A percentile compares a stretch with the other conserved stretches of the same genome.
These are phyloP conservation scores for Amyelois transitella DNA, from an alignment of 1,140 invertebrate genomes.

Conservation along the genomic window DNA sequence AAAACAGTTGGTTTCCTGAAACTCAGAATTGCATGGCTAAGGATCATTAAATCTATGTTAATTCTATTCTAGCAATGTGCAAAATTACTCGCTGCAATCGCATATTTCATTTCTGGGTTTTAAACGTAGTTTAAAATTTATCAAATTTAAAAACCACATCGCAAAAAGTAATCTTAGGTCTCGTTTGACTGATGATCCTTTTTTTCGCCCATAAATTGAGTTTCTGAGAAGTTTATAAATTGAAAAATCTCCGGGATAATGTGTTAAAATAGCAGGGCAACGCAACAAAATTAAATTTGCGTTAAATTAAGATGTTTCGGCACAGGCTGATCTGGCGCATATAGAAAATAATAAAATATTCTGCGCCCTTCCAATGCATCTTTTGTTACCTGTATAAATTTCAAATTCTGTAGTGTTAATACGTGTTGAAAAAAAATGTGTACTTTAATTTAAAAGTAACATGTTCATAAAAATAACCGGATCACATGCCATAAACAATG, in stretches of 20 bases:
- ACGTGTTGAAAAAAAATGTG: too few relatives aligned
- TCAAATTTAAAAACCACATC: neutral
- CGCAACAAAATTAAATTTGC: slow-evolving; percentile 21
- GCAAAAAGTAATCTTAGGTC: neutral
- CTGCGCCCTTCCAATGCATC: neutral
- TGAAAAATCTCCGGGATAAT: slow-evolving; percentile 23
- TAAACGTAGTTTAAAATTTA: neutral
- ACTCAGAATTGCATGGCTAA: neutral
- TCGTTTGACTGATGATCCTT: slow-evolving; percentile 7
- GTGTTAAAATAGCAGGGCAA: slow-evolving; percentile 21
- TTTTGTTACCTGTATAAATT: too few relatives aligned
- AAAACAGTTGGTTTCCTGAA: too few relatives aligned
- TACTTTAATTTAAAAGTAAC: too few relatives aligned
- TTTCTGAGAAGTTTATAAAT: slow-evolving; percentile 31
- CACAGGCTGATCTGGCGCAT: neutral
- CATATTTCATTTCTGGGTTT: neutral
- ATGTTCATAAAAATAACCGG: neutral
- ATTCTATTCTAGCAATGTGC: neutral
- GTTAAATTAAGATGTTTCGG: slow-evolving; percentile 24
- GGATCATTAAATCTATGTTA: too few relatives aligned
- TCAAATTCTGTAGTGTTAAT: too few relatives aligned
- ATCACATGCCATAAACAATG: neutral
- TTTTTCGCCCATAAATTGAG: slow-evolving; percentile 17
- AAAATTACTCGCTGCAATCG: neutral
- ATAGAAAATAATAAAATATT: neutral